phyloP scores from a whole-genome alignment of 2,888 invertebrate species.

The Sabellastarte sp. region DNA sequence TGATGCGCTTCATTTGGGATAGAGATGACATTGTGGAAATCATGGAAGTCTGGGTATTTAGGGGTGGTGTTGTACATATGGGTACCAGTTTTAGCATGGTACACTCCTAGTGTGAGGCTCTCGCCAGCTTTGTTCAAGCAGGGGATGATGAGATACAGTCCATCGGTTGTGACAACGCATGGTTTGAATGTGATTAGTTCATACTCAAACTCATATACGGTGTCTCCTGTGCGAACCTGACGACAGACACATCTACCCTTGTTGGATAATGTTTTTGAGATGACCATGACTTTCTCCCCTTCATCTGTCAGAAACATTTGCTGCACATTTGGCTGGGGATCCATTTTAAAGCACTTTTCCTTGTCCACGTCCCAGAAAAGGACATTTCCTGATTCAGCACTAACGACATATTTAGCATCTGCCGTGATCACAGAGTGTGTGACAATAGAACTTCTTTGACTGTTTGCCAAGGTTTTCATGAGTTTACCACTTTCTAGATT shows the following conservation, averaged over 20 bases:
- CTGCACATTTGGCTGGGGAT: slow-evolving; percentile 77
- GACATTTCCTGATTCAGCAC: slow-evolving; percentile 88
- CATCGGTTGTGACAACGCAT: slow-evolving; percentile 80
- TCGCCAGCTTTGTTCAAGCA: slow-evolving; percentile 73
- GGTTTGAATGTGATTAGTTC: slow-evolving; percentile 76
- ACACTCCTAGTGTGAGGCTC: slow-evolving; percentile 69
- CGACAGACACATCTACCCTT: slow-evolving; percentile 35
- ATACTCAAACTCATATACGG: slow-evolving; percentile 79
- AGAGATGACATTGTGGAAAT: slow-evolving; percentile 49
- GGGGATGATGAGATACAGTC: slow-evolving; percentile 69
- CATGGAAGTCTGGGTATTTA: slow-evolving; percentile 52
- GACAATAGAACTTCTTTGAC: slow-evolving; percentile 88
- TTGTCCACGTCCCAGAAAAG: slow-evolving; percentile 81
- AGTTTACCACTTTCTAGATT: slow-evolving; percentile 81
- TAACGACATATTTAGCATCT: slow-evolving; percentile 79
- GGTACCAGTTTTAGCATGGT: slow-evolving; percentile 80
- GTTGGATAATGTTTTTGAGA: slow-evolving; percentile 63
- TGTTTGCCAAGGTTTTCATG: slow-evolving; percentile 84
- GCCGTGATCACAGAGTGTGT: slow-evolving; percentile 88
- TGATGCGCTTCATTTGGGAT: slow-evolving; percentile 61
- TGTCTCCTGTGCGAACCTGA: slow-evolving; percentile 69
- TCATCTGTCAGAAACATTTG: slow-evolving; percentile 75
- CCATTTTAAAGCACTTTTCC: slow-evolving; percentile 76
- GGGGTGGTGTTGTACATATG: slow-evolving; percentile 54
- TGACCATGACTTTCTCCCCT: slow-evolving; percentile 73